phyloP scores from a whole-genome alignment of 2,797 vertebrate genomes.

The Sternotherus odoratus region DNA sequence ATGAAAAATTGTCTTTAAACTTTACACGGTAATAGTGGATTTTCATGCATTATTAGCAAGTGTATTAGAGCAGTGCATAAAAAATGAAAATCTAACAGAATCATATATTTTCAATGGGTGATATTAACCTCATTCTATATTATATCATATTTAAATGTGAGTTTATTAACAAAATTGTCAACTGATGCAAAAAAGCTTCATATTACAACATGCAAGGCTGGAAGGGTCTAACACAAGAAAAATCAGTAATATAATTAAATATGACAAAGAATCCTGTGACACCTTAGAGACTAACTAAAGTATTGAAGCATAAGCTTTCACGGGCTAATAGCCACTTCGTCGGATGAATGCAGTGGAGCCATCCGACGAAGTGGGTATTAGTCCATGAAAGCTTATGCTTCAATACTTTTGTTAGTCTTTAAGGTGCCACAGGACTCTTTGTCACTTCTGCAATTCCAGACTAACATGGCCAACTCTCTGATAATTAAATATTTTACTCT shows the following conservation, averaged over 20 bases:
- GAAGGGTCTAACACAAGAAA: neutral
- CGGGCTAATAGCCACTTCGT: too few relatives aligned
- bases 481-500: neutral
- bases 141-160: neutral
- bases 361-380: too few relatives aligned
- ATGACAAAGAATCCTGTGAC: too few relatives aligned
- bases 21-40: neutral
- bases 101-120: neutral
- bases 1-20: neutral
- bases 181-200: neutral
- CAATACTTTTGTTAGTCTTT: too few relatives aligned
- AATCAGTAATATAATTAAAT: neutral
- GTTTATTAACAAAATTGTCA: neutral
- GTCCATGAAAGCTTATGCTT: too few relatives aligned
- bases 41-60: slow-evolving; percentile 3
- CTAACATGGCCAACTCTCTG: too few relatives aligned
- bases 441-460: too few relatives aligned
- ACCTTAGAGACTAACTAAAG: too few relatives aligned
- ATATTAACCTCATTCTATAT: neutral
- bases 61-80: neutral
- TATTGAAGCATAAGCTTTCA: too few relatives aligned
- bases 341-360: too few relatives aligned
- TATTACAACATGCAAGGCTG: neutral
- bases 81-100: slow-evolving; percentile 15
- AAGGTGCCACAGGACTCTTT: too few relatives aligned